Conservation (phyloP, 2,888 invertebrate genomes). For the Apamea crenata region DNA sequence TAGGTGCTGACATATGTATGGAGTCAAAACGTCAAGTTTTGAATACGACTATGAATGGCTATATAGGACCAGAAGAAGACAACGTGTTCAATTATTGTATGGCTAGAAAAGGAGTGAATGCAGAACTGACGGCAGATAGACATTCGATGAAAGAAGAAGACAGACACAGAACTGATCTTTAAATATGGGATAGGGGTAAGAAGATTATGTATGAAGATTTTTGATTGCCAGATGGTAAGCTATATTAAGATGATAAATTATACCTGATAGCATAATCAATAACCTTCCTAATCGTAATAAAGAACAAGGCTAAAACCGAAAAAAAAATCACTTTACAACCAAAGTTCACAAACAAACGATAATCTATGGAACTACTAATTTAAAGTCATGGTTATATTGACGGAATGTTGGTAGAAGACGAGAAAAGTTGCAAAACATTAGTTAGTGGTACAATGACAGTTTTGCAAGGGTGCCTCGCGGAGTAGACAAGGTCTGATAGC, state of each 20-base stretch:
- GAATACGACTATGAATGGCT: neutral
- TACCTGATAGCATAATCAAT: neutral
- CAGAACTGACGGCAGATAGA: neutral
- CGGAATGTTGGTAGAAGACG: slow-evolving; percentile 33
- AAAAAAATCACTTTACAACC: neutral
- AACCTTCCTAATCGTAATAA: neutral
- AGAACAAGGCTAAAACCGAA: slow-evolving; percentile 5
- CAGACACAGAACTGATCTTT: neutral
- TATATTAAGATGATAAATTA: neutral
- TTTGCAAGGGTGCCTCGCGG: slow-evolving; percentile 70
- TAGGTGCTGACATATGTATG: neutral
- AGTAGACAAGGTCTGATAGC: slow-evolving; percentile 61
- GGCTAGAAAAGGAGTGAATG: neutral
- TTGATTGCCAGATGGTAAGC: neutral
- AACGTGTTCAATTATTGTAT: neutral
- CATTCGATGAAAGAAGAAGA: too few species aligned
- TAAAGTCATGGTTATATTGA: slow-evolving; percentile 44
- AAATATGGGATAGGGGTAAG: too few species aligned
- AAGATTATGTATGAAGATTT: neutral
- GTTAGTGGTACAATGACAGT: slow-evolving; percentile 67
- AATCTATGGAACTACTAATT: slow-evolving; percentile 32
- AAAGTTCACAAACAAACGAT: slow-evolving; percentile 15
- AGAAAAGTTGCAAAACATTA: slow-evolving; percentile 69
- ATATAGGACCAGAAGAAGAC: neutral
- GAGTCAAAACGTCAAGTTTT: neutral